These are phyloP conservation scores for Onchidella celtica DNA, from an alignment of 2,888 invertebrate species.

Conservation along the genomic window DNA sequence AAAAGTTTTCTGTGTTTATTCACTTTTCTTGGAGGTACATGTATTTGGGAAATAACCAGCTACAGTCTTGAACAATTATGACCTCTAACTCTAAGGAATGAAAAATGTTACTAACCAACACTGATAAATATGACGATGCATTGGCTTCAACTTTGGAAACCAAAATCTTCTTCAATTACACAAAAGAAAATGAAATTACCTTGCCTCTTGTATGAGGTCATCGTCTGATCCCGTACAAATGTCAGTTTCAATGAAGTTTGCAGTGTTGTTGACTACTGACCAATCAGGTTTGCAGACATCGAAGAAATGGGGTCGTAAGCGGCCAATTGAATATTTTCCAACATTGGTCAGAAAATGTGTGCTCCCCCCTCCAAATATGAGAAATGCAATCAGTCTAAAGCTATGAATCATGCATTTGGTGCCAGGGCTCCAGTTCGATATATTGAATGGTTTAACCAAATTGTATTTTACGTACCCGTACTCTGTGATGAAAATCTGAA, in stretches of 20 bases:
- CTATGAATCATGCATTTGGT: background rate
- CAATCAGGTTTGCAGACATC: conserved; percentile 89
- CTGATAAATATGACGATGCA: no score
- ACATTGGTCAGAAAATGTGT: conserved; percentile 94
- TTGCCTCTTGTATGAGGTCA: conserved; percentile 63
- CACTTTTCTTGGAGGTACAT: no score
- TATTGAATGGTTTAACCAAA: background rate
- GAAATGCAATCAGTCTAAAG: conserved; percentile 76
- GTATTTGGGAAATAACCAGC: no score
- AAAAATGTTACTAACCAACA: no score
- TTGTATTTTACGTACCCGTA: background rate
- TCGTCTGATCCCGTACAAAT: conserved; percentile 62
- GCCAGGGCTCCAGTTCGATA: background rate
- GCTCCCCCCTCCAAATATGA: conserved; percentile 91
- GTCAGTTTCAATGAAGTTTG: conserved; percentile 62
- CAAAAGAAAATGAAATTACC: conserved; percentile 55
- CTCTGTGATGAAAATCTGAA: background rate
- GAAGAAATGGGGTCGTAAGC: conserved; percentile 96
- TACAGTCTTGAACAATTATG: no score
- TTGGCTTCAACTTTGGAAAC: no score
- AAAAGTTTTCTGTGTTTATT: no score
- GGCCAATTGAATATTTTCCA: conserved; percentile 94
- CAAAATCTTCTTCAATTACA: background rate
- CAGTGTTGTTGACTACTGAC: conserved; percentile 45
- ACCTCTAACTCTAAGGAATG: no score